Conservation (phyloP, 2,888 invertebrate species). For the Thumatha senex region DNA sequence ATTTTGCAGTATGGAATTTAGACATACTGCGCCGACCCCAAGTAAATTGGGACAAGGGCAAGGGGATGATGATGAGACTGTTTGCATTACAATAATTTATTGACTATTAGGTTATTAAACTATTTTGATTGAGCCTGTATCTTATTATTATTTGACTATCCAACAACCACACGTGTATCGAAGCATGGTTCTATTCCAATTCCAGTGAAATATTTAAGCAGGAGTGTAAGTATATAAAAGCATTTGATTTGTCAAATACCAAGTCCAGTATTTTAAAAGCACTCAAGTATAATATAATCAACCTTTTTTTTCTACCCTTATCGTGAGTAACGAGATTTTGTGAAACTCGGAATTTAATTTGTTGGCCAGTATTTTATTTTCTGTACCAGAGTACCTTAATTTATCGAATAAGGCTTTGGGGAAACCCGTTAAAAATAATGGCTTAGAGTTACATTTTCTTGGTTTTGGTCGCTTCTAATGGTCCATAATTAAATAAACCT, state of each 20-base stretch:
- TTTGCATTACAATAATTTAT: too few species aligned
- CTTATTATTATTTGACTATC: too few species aligned
- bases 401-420: constrained; percentile 35
- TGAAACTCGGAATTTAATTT: constrained; percentile 32
- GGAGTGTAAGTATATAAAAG: too few species aligned
- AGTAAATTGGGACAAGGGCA: too few species aligned
- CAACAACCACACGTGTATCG: too few species aligned
- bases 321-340: constrained; percentile 25
- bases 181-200: too few species aligned
- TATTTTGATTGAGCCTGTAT: too few species aligned
- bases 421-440: constrained; percentile 21
- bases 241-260: constrained; percentile 7
- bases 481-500: constrained; percentile 25
- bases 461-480: constrained; percentile 1
- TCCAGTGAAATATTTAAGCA: too few species aligned
- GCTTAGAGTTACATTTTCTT: constrained; percentile 14
- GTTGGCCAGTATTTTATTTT: constrained; percentile 31
- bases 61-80: too few species aligned
- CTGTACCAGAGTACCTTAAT: constrained; percentile 27
- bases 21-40: too few species aligned
- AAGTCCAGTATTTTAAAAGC: constrained; percentile 12
- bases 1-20: too few species aligned
- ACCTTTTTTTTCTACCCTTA: constrained; percentile 17
- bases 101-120: too few species aligned
- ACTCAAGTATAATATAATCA: constrained; percentile 16